These are phyloP conservation scores for Phoxinus phoxinus DNA, from an alignment of 2,113 vertebrate species.

Conservation along the genomic window DNA sequence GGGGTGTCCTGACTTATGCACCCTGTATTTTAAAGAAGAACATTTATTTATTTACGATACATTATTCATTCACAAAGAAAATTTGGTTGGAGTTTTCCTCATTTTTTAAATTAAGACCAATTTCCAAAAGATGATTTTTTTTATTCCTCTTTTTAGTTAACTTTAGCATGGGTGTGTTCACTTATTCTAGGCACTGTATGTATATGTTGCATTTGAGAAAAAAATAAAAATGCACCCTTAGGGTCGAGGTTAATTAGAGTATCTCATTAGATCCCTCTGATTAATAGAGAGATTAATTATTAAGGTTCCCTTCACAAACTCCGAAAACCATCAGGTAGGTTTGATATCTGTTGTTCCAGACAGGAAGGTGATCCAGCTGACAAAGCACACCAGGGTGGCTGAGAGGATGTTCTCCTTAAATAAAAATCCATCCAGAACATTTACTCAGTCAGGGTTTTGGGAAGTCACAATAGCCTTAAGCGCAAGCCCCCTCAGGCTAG, in stretches of 20 bases:
- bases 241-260: conserved; percentile 26
- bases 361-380: conserved; percentile 23
- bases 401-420: conserved; percentile 29
- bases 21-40: too few species aligned
- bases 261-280: neutral
- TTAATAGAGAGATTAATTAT: conserved; percentile 11
- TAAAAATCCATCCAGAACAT: conserved; percentile 38
- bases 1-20: too few species aligned
- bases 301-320: conserved; percentile 25
- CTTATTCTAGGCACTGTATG: too few species aligned
- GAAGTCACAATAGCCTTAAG: neutral
- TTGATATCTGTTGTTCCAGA: conserved; percentile 35
- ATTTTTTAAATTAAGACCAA: too few species aligned
- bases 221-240: neutral
- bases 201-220: neutral
- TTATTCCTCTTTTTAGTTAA: too few species aligned
- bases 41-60: too few species aligned
- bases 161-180: too few species aligned
- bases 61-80: too few species aligned
- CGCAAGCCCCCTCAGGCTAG: neutral
- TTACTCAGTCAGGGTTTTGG: conserved; percentile 1
- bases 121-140: too few species aligned
- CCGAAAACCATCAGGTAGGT: neutral
- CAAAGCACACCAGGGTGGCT: conserved; percentile 12
- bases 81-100: too few species aligned